Evolutionary conservation across 2,888 invertebrate genomes (phyloP), one percentile per base, ranked within the genome.

Genomic region (Iphiclides podalirius): DNA sequence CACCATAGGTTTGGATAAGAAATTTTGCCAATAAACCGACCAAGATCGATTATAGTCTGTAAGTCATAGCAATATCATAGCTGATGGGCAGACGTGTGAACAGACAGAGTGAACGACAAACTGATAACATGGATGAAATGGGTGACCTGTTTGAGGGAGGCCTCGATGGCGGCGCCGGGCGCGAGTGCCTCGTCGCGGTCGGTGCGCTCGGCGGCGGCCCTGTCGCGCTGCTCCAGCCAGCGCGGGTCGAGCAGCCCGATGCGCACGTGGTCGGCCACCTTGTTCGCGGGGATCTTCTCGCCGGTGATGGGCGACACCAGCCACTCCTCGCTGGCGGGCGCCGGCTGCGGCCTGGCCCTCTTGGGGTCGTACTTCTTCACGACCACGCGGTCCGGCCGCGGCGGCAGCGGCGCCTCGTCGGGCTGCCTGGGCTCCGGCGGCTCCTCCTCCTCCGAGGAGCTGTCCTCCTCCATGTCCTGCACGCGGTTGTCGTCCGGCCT

Each of bases 261-360:
- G 60, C 98, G 94, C 93, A 99, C 97, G 83, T 99, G 99, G 67
- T 99, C 98, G 52, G 97, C 97, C 52, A 99, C 95, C 83, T 99
- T 98, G 70, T 95, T 96, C 0, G 98, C 98, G 0, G 98, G 98
- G 66, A 99, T 98, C 75, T 95, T 94, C 79, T 99, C 99, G 31
- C 98, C 98, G 0, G 99, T 99, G 70, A 99, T 96, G 0, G 99
- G 99, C 0, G 99, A 99, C 56, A 99, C 97, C 45, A 99, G 92
- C 90, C 94, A 99, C 71, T 98, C 96, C 69, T 97, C 96, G 43
- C 73, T 70, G 1, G 73, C 67, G 0, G 94, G 91, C 3, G 93
- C 83, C 3, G 91, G 90, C 15, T 92, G 91, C 14, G 94, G 91
- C 1, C 92, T 84, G 0, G 90, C 88, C 1, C 79, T 77, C 59